Percentiles rank a stretch among this genome's conserved stretches.
These are phyloP conservation scores for Papilio polyxenes DNA, from an alignment of 1,140 invertebrate species.

Conservation along the genomic window DNA sequence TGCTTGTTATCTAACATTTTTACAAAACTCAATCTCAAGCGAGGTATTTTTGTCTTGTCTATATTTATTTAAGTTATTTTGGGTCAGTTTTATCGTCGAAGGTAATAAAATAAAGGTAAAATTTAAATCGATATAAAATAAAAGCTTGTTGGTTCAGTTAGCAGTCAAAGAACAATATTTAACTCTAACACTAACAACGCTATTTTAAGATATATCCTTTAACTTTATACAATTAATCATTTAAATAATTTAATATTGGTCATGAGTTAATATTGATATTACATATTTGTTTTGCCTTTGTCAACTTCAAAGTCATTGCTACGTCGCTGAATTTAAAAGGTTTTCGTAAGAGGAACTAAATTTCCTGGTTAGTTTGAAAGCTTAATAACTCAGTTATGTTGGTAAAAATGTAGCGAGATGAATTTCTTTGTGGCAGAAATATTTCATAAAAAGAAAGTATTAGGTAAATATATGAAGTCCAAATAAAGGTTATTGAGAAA, in stretches of 20 bases:
- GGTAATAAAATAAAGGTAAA: no score
- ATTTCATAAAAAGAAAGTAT: background rate
- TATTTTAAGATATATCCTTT: background rate
- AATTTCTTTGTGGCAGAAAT: background rate
- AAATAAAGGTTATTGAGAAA: no score
- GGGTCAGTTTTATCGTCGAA: no score
- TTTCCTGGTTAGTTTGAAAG: background rate
- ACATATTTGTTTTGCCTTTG: constrained; percentile 7
- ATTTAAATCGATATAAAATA: no score
- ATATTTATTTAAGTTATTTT: background rate
- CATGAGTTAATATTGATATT: background rate
- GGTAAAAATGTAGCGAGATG: background rate
- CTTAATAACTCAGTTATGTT: background rate
- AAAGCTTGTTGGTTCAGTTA: no score
- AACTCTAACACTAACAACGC: no score
- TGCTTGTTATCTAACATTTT: background rate
- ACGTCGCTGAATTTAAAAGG: background rate
- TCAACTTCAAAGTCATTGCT: background rate
- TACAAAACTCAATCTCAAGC: background rate
- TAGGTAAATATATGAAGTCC: no score
- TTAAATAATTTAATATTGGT: background rate
- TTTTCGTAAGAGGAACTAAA: background rate
- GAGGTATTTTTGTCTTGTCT: background rate
- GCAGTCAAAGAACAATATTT: no score
- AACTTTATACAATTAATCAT: background rate